These are phyloP conservation scores for Ceratothoa steindachneri DNA, from an alignment of 2,888 invertebrate species.

Conservation along the genomic window DNA sequence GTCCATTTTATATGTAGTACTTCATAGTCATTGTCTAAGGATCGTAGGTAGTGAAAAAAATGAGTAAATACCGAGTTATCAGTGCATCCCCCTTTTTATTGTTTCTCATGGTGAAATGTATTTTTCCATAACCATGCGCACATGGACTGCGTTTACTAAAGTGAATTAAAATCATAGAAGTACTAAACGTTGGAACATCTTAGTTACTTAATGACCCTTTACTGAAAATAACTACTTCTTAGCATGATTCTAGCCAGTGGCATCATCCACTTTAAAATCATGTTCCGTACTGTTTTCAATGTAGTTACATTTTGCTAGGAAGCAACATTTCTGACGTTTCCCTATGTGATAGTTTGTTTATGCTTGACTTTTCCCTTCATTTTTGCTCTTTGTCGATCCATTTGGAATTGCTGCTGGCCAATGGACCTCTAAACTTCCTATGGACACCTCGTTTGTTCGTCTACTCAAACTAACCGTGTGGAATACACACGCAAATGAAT, in stretches of 20 bases:
- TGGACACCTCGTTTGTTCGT: not conserved
- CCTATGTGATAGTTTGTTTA: not conserved
- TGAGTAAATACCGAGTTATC: not conserved
- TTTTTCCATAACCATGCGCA: not conserved
- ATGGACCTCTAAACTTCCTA: too few relatives aligned
- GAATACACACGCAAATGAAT: too few relatives aligned
- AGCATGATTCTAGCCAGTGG: not conserved
- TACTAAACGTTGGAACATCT: not conserved
- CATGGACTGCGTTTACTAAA: not conserved
- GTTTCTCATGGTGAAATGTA: not conserved
- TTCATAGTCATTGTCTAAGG: not conserved
- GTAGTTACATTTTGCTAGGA: not conserved
- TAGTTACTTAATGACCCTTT: not conserved
- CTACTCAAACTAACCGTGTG: too few relatives aligned
- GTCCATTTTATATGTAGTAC: not conserved
- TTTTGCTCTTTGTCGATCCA: too few relatives aligned
- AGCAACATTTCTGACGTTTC: not conserved
- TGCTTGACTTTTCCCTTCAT: not conserved
- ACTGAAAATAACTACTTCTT: not conserved
- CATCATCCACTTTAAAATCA: not conserved
- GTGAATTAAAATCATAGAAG: not conserved
- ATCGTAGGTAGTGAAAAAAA: not conserved
- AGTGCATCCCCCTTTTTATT: not conserved
- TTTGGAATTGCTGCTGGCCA: slow-evolving; percentile 4
- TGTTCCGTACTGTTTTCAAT: not conserved